Base-by-base conservation (phyloP, 2,113 vertebrate genomes). In the Ptilorrhoa leucosticta region DNA sequence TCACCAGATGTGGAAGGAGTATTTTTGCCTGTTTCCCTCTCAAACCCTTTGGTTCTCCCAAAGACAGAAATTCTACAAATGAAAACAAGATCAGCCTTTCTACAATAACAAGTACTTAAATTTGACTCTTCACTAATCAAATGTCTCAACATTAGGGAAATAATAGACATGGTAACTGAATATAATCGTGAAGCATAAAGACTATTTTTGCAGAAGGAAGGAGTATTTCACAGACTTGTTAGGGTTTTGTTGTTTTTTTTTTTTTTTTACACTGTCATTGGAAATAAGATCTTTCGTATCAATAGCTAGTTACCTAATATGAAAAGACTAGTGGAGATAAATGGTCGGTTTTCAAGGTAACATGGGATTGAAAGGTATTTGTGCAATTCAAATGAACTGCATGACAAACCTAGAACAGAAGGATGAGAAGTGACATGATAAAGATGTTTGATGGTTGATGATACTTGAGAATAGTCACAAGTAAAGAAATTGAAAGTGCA, bases 1-100 rank as follows among this genome's bases (percentile, higher is more conserved):
- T 71, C 30, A 64, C 3, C 10, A 57, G 16, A 17, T 1, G 1
- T 21, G 16, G 47, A 71, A 65, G 8, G 30, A 35, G 16, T 17
- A 35, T 13, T 75, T 73, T 76, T 42, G 35, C 6, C 28, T 60
- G 9, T 61, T 95, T 64, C 15, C 13, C 23, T 64, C n/a, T 53
- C 1, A 3, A 79, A 57, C 1, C 0, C 9, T 83, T 58, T 60
- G 26, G 4, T 42, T 71, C 4, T 75, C 4, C 8, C 9, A 64
- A 71, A 37, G 19, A 21, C 3, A 68, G 31, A 76, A 71, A 68
- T 53, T 45, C 13, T 45, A 63, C 28, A 73, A 27, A 19, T 16
- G 51, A 26, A 66, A 85, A 42, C 20, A 57, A 40, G 13, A 15
- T 48, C 15, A 48, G 20, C 31, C 16, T 81, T 84, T 87, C 35